These are phyloP conservation scores for Metridium senile DNA, from an alignment of 92 coral and sea anemone genomes.

Conservation along the genomic window DNA sequence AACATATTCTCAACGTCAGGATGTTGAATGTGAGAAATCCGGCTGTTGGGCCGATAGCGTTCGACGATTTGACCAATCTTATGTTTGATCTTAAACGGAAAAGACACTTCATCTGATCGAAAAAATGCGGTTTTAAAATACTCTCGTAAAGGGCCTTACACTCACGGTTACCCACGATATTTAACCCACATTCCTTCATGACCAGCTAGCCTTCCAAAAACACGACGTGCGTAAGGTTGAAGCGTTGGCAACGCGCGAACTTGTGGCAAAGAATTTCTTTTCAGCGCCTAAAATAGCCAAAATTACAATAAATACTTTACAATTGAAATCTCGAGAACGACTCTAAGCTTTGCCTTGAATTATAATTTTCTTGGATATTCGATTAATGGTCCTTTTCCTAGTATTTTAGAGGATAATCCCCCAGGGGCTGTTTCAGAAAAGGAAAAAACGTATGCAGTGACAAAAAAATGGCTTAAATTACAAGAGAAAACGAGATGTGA, in stretches of 20 bases:
- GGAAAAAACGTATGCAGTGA: not conserved
- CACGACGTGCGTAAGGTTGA: not conserved
- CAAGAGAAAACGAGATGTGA: not conserved
- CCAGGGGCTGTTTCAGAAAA: conserved; percentile 11
- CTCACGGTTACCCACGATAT: conserved; percentile 23
- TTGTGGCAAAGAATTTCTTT: conserved; percentile 29
- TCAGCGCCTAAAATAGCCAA: conserved; percentile 24
- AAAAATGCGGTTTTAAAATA: conserved; percentile 42
- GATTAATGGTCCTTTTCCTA: conserved; percentile 40
- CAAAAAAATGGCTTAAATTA: not conserved
- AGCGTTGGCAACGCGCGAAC: conserved; percentile 28
- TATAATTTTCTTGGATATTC: conserved; percentile 32
- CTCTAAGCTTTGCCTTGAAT: conserved; percentile 25
- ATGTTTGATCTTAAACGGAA: conserved; percentile 44
- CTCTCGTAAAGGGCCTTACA: conserved; percentile 17
- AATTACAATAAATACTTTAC: conserved; percentile 3
- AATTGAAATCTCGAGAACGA: conserved; percentile 25
- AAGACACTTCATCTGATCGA: conserved; percentile 37
- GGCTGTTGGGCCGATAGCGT: conserved; percentile 12
- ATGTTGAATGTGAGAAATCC: conserved; percentile 49
- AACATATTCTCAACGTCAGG: conserved; percentile 24
- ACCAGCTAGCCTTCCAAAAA: conserved; percentile 4
- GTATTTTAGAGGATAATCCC: conserved; percentile 38
- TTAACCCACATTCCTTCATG: conserved; percentile 32
- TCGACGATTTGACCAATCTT: conserved; percentile 23